Percentiles rank a stretch among this genome's conserved stretches.
Conservation (phyloP, 2,888 invertebrate genomes). For the Pyrgus malvae region DNA sequence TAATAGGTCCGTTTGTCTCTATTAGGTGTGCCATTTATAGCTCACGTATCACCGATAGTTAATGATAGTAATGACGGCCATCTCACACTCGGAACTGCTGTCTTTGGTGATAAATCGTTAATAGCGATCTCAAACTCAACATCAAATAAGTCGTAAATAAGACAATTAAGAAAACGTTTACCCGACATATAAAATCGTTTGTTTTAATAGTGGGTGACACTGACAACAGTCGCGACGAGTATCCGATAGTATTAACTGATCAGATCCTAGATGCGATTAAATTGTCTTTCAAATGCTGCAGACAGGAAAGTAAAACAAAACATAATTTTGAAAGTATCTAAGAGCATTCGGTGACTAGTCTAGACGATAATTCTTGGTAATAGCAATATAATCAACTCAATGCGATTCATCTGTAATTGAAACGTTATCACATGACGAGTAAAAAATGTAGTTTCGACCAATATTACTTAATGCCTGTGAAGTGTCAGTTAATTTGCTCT, state of each 20-base stretch:
- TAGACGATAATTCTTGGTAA: neutral
- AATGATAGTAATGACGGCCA: slow-evolving; percentile 32
- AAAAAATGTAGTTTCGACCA: neutral
- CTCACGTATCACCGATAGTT: slow-evolving; percentile 29
- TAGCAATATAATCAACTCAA: neutral
- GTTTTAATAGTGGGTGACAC: slow-evolving; percentile 13
- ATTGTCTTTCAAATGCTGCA: neutral
- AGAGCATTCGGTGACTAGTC: neutral
- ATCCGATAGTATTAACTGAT: too few relatives aligned
- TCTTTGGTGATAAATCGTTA: slow-evolving; percentile 24
- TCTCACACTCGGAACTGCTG: slow-evolving; percentile 24
- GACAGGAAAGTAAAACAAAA: neutral
- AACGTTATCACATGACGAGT: neutral
- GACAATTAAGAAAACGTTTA: slow-evolving; percentile 26
- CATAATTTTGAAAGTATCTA: neutral
- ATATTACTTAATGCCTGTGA: neutral
- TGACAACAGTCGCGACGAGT: too few relatives aligned
- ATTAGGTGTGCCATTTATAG: slow-evolving; percentile 53
- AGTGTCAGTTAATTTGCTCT: neutral
- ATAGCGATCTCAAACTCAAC: slow-evolving; percentile 22
- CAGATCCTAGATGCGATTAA: slow-evolving; percentile 8
- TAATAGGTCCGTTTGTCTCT: slow-evolving; percentile 61
- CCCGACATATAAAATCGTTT: slow-evolving; percentile 16
- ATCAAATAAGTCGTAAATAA: slow-evolving; percentile 27
- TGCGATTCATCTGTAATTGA: neutral